Conservation (phyloP, 2,113 vertebrate genomes). For the Promerops cafer region DNA sequence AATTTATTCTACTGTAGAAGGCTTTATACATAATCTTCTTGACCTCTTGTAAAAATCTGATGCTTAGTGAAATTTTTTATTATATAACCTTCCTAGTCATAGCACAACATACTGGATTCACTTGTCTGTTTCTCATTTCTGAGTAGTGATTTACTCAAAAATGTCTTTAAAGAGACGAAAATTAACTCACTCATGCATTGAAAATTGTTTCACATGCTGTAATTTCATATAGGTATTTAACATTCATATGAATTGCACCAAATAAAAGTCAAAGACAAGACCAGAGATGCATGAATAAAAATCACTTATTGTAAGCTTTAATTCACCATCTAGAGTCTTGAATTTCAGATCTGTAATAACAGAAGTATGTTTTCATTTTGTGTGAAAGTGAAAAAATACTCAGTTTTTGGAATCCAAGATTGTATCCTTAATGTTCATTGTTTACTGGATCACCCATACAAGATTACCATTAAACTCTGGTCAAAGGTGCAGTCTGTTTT, state of each 20-base stretch:
- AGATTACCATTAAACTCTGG: neutral
- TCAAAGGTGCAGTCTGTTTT: neutral
- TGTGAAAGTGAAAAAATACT: neutral
- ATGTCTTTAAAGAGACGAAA: neutral
- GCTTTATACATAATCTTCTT: neutral
- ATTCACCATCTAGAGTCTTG: neutral
- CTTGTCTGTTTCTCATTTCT: neutral
- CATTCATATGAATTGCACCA: neutral
- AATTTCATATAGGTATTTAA: neutral
- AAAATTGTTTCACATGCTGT: neutral
- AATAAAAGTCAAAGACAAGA: neutral
- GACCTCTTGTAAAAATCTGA: neutral
- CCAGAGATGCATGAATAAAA: neutral
- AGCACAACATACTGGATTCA: neutral
- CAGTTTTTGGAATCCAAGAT: neutral
- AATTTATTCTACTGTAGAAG: neutral
- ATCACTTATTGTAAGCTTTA: neutral
- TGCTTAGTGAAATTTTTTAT: neutral
- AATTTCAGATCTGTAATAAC: neutral
- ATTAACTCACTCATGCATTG: neutral
- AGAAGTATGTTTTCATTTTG: neutral
- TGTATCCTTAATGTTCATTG: neutral
- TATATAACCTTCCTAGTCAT: neutral
- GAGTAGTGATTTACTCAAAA: neutral
- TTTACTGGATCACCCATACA: neutral